Base-by-base conservation (phyloP, 2,888 invertebrate genomes). In the Pterobdella sp. region DNA sequence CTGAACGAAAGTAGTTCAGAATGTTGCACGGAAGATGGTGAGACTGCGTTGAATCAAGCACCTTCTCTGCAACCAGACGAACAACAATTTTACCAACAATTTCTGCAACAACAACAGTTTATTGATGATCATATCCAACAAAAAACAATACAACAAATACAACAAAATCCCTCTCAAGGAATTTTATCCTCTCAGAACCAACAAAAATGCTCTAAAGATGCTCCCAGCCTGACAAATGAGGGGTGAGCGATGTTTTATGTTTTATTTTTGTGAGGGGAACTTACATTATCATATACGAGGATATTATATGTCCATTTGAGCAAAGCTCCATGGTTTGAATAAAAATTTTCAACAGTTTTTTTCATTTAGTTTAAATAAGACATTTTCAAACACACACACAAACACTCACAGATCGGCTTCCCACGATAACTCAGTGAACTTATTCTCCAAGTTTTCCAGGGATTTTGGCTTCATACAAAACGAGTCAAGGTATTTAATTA, bases 401-500 rank as follows among this genome's bases (percentile, higher is more conserved):
- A 4, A 56, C 60, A 4, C 18, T 3, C 4, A 22, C 7, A 7
- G n/a, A 14, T 26, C 18, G 26, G 26, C 60, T 26, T 26, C 60
- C 18, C 60, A 4, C 10, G 4, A 56, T 26, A 56, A 4, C 4
- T 3, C 7, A 56, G 60, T 56, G 3, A 56, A 56, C 60, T 18
- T 56, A 26, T 56, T 56, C n/a, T 7, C 60, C 10, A 56, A 56
- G 34, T 37, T 67, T n/a, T 26, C 67, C 10, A 67, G 37, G 37
- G 67, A 67, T 29, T 7, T 29, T 14, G n/a, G 37, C 37, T 3
- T 67, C 29, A 18, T 35, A 26, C 32, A 37, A n/a, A 35, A 67
- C n/a, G 36, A 66, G 35, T 26, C 37, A n/a, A 67, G 67, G 67
- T 36, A 10, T 35, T 31, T 65, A 22, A 65, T 35, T 65, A 65